Conservation (phyloP, 2,888 invertebrate genomes). For the Metallyticus violacea region DNA sequence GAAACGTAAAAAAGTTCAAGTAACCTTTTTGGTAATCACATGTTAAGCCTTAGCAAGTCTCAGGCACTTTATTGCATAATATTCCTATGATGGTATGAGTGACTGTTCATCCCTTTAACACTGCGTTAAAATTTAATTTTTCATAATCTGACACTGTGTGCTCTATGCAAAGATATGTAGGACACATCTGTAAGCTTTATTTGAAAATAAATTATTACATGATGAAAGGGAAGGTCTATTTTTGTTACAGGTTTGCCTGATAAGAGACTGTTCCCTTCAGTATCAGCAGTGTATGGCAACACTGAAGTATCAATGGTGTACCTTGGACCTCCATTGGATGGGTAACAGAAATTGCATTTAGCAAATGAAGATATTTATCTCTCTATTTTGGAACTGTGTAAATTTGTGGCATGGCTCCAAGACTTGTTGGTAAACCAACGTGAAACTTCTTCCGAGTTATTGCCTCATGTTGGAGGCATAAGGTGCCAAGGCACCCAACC, state of each 20-base stretch:
- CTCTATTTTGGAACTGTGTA: neutral
- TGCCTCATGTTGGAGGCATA: constrained; percentile 5
- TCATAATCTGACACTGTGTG: too few relatives aligned
- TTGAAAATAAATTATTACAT: too few relatives aligned
- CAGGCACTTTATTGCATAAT: too few relatives aligned
- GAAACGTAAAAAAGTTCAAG: too few relatives aligned
- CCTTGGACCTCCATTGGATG: constrained; percentile 93
- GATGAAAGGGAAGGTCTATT: too few relatives aligned
- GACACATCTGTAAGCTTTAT: too few relatives aligned
- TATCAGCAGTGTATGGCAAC: constrained; percentile 98
- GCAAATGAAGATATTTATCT: neutral
- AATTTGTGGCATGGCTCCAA: neutral
- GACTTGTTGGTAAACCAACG: neutral
- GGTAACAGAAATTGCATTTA: constrained; percentile 56
- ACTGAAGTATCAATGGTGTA: constrained; percentile 99
- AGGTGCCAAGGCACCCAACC: neutral
- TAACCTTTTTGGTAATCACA: too few relatives aligned
- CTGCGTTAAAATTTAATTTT: too few relatives aligned
- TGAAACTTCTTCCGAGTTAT: neutral
- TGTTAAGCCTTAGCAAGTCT: too few relatives aligned
- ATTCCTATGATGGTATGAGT: too few relatives aligned
- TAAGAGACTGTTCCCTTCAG: constrained; percentile 90
- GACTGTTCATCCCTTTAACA: too few relatives aligned
- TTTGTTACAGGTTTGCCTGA: constrained; percentile 76
- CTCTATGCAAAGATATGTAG: too few relatives aligned